These are phyloP conservation scores for Crotalus adamanteus DNA, from an alignment of 2,797 vertebrate species.

Conservation along the genomic window DNA sequence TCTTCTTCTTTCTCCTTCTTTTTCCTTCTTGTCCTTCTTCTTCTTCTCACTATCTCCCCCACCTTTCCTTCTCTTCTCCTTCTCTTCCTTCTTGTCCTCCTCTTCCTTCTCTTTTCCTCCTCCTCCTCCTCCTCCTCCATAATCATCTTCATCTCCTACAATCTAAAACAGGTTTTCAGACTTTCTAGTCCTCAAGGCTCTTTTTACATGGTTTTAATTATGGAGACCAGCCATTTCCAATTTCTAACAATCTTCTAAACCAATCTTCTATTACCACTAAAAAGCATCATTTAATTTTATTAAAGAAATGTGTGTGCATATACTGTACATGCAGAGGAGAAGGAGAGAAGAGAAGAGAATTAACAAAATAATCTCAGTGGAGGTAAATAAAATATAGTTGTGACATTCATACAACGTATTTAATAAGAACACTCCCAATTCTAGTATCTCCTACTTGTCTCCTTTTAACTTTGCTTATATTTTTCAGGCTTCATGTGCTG, in stretches of 20 bases:
- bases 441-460: background rate
- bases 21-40: too few species aligned
- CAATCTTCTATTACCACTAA: background rate
- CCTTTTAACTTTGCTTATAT: background rate
- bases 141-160: background rate
- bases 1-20: background rate
- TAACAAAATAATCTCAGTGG: background rate
- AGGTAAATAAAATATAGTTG: background rate
- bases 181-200: background rate
- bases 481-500: background rate
- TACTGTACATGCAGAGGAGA: background rate
- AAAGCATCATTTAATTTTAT: background rate
- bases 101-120: background rate
- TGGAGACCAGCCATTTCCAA: background rate
- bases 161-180: background rate
- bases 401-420: background rate
- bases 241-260: background rate
- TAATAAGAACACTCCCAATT: background rate
- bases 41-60: too few species aligned
- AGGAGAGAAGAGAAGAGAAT: background rate
- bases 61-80: too few species aligned
- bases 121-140: background rate
- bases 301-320: background rate
- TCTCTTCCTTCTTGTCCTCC: too few species aligned
- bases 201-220: background rate